Base-by-base conservation (phyloP, 1,140 invertebrate species). In the Ceratitis capitata region DNA sequence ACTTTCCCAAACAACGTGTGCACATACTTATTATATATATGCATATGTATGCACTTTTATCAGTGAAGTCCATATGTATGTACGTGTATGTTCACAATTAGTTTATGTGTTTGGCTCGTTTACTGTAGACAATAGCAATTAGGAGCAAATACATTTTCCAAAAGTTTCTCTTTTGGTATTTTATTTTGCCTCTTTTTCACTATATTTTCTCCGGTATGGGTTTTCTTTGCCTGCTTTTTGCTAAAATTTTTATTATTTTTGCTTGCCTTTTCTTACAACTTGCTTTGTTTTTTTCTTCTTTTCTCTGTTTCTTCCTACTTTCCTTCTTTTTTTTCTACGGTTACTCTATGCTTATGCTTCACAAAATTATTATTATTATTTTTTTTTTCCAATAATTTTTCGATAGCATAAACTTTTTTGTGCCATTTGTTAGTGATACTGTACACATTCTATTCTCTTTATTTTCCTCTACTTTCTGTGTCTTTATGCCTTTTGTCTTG, bases 61-160 rank as follows among this genome's bases (percentile, higher is more conserved):
- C n/a, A n/a, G n/a, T n/a, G n/a, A 10, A 49, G 19, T 56, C n/a
- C 19, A 3, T 23, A 4, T 61, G 56, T 10, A 10, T 61, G 26
- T 61, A 10, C 32, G 6, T 53, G 51, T 78, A 78, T 78, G 12
- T 23, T 39, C 69, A 78, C 69, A 78, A 45, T 78, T 78, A 78
- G 69, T 45, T 78, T 78, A 78, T 78, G 35, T 78, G 39, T 23
- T 78, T 42, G 39, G 39, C 39, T 78, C 69, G 69, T 45, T 78
- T 78, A 45, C 69, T n/a, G 69, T 45, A 78, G 69, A 45, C 69
- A 78, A 78, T 45, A 45, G 69, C 69, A 78, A 78, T 78, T 78
- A 78, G 69, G 69, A 78, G 3, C 69, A 78, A 78, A 78, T 78
- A 78, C 39, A 69, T 45, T 78, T 78, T 23, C 69, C 35, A 78